Base-by-base conservation (phyloP, 2,888 invertebrate species). In the Lampropteryx suffumata region DNA sequence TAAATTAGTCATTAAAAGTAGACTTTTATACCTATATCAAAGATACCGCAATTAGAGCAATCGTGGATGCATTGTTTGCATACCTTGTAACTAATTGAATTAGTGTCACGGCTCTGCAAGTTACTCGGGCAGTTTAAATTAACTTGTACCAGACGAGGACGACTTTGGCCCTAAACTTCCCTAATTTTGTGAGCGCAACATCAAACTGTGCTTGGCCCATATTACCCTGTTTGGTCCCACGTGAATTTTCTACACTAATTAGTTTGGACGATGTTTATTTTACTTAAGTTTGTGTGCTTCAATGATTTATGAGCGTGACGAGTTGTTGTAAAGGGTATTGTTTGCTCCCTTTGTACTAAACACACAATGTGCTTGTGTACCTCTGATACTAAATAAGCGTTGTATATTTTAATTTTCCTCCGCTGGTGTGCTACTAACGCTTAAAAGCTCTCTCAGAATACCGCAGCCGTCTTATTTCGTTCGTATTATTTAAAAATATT, bases 231-330 rank as follows among this genome's bases (percentile, higher is more conserved):
- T 79, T 74, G 82, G 86, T 85, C 87, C 88, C 88, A 83, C 81
- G 84, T 85, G 88, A 86, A 85, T 87, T 87, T 84, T 84, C 83
- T 82, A 80, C 84, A 79, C 86, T 87, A 87, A 88, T 87, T 86
- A 87, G 85, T 86, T 88, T 80, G 71, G 69, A 73, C 77, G 71
- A 80, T 87, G 87, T 87, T 86, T 87, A 87, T 87, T 88, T 86
- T 84, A 79, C 79, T 77, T 76, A 76, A 83, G 82, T 86, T 85
- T 79, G 73, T 73, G 73, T 72, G 73, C 78, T 73, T 74, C 74
- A 73, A 82, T 85, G 85, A 85, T 86, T 85, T 85, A 86, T 83
- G 75, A 64, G 69, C 59, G 69, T 66, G 72, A 64, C 69, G 71
- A 75, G 77, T 68, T 55, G 64, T 65, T 58, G 49, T 62, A 61